phyloP scores from a whole-genome alignment of 1,140 invertebrate genomes.

The Chrysomallon squamiferum region DNA sequence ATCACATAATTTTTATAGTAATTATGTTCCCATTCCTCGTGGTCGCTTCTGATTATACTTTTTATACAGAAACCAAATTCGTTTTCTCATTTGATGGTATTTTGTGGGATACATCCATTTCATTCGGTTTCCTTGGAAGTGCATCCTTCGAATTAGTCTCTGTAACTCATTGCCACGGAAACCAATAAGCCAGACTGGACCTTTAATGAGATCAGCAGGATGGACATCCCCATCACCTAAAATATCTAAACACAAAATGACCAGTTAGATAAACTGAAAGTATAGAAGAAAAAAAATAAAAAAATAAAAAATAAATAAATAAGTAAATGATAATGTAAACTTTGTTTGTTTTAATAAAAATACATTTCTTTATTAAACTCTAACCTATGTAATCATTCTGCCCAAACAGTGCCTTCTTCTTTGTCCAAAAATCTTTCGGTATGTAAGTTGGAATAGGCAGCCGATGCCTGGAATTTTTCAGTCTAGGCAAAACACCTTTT shows the following conservation, averaged over 20 bases:
- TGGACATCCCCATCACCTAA: conserved; percentile 82
- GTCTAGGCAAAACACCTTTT: conserved; percentile 57
- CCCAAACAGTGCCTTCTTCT: conserved; percentile 83
- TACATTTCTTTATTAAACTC: too few relatives aligned
- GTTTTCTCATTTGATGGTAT: conserved; percentile 34
- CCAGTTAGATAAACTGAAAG: background rate
- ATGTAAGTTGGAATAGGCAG: conserved; percentile 74
- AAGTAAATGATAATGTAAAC: too few relatives aligned
- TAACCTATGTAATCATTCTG: conserved; percentile 94
- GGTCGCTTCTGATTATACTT: conserved; percentile 39
- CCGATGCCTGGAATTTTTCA: conserved; percentile 58
- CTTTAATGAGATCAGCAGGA: conserved; percentile 80
- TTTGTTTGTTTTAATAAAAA: background rate
- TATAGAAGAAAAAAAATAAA: background rate
- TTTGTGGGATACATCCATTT: conserved; percentile 35
- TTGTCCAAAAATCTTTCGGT: conserved; percentile 77
- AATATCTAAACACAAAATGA: conserved; percentile 70
- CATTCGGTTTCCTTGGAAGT: conserved; percentile 39
- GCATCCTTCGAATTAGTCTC: conserved; percentile 41
- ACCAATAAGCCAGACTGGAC: conserved; percentile 86
- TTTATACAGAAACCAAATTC: conserved; percentile 45
- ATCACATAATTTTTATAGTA: too few relatives aligned
- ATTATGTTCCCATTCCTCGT: too few relatives aligned
- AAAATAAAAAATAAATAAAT: background rate
- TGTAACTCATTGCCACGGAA: conserved; percentile 81